Evolutionary conservation across 2,888 invertebrate genomes (phyloP).

Genomic region (Thymelicus acteon): DNA sequence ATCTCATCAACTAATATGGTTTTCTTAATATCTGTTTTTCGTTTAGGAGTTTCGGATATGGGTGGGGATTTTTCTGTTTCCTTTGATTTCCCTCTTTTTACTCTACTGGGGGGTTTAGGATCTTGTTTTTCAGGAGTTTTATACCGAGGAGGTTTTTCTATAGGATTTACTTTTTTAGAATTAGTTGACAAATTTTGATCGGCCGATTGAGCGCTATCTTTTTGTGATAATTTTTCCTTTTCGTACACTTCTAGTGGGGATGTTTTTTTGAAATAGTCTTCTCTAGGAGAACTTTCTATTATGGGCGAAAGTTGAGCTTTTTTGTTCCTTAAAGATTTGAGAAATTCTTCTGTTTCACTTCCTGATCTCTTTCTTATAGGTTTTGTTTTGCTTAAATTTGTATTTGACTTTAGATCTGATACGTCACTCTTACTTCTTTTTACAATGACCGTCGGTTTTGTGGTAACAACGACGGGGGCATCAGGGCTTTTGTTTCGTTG

Average conservation of each 20-base stretch:
- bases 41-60: constrained; percentile 73
- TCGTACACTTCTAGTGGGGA: constrained; percentile 71
- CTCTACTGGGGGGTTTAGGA: constrained; percentile 71
- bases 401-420: constrained; percentile 85
- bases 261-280: constrained; percentile 87
- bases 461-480: constrained; percentile 75
- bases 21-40: constrained; percentile 70
- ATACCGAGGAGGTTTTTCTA: constrained; percentile 75
- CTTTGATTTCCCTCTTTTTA: constrained; percentile 69
- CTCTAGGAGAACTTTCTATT: constrained; percentile 90
- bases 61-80: constrained; percentile 68
- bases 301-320: constrained; percentile 91
- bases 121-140: constrained; percentile 72
- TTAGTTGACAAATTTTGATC: constrained; percentile 56
- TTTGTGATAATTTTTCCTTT: constrained; percentile 65
- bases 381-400: constrained; percentile 71
- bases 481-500: constrained; percentile 82
- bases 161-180: constrained; percentile 75
- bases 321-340: constrained; percentile 81
- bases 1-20: constrained; percentile 71
- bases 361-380: constrained; percentile 85
- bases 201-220: constrained; percentile 59
- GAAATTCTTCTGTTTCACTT: constrained; percentile 86
- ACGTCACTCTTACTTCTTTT: constrained; percentile 87
- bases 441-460: constrained; percentile 72